Base-by-base conservation (phyloP, 2,113 vertebrate genomes). In the Cygnus atratus region DNA sequence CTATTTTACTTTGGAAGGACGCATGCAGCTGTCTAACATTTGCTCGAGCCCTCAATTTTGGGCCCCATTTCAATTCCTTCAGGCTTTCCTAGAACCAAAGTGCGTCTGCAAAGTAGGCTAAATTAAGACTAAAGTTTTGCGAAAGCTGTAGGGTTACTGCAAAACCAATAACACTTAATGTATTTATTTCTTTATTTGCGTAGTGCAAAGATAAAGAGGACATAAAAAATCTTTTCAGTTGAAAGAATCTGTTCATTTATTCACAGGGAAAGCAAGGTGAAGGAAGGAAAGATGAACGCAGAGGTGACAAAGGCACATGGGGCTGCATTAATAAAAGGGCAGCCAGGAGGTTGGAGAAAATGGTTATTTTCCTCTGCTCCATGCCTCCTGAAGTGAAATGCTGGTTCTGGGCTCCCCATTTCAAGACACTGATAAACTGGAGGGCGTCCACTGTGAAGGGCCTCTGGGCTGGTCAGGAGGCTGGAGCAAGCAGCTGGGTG, bases 1-100 rank as follows among this genome's bases (percentile, higher is more conserved):
- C 97, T 97, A 96, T 96, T 98, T 98, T 96, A 97, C 92, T 39
- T 94, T 48, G 77, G 87, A 87, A 95, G 92, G 94, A 95, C 81
- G 85, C 71, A 48, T 67, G 87, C 97, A 97, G 97, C 97, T 98
- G 98, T 95, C 95, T 88, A 92, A 87, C 95, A 93, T 97, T 95
- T 97, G 96, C 33, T 79, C 77, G 80, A 80, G 68, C 31, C 65
- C 66, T 93, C n/a, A n/a, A 0, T 77, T 97, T 83, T 92, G 78
- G 72, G 78, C 46, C 72, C 35, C 80, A 22, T 62, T 95, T 96
- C 71, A 93, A 62, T 68, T 87, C 74, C 20, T 94, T 84, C 52
- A 92, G 73, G 54, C 75, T 77, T 84, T 87, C 14, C 55, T 91
- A 86, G 31, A 84, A 84, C 50, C 29, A 67, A 15, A n/a, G 5